Evolutionary conservation across 1,140 invertebrate genomes (phyloP).

Genomic region (Polypedilum vanderplanki): DNA sequence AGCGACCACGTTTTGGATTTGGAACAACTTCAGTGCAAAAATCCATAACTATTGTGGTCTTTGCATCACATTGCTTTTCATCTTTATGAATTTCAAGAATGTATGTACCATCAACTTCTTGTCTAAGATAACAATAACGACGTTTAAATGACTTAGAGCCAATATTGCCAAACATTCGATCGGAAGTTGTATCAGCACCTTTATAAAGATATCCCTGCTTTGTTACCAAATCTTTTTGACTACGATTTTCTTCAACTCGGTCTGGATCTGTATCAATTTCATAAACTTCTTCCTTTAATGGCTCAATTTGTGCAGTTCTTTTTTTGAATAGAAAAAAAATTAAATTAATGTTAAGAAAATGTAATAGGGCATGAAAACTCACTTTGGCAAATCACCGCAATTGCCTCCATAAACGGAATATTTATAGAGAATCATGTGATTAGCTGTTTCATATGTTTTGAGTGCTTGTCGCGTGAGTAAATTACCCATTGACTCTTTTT

Average conservation of each 20-base stretch:
- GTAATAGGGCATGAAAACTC: conserved; percentile 33
- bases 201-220: conserved; percentile 87
- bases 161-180: conserved; percentile 77
- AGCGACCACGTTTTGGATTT: conserved; percentile 78
- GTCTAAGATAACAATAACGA: conserved; percentile 74
- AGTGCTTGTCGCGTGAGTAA: conserved; percentile 80
- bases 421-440: conserved; percentile 83
- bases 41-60: conserved; percentile 88
- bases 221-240: conserved; percentile 62
- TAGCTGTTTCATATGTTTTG: conserved; percentile 76
- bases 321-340: conserved; percentile 33
- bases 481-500: conserved; percentile 49
- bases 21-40: conserved; percentile 81
- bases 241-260: conserved; percentile 63
- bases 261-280: conserved; percentile 81
- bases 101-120: conserved; percentile 84
- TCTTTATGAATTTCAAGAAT: conserved; percentile 89
- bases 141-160: conserved; percentile 86
- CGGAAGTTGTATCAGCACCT: conserved; percentile 75
- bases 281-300: conserved; percentile 74
- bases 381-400: conserved; percentile 80
- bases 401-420: conserved; percentile 76
- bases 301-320: conserved; percentile 42
- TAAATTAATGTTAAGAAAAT: background rate
- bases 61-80: conserved; percentile 81